These are phyloP conservation scores for Lacerta viridis DNA, from an alignment of 2,797 vertebrate genomes.

Conservation along the genomic window DNA sequence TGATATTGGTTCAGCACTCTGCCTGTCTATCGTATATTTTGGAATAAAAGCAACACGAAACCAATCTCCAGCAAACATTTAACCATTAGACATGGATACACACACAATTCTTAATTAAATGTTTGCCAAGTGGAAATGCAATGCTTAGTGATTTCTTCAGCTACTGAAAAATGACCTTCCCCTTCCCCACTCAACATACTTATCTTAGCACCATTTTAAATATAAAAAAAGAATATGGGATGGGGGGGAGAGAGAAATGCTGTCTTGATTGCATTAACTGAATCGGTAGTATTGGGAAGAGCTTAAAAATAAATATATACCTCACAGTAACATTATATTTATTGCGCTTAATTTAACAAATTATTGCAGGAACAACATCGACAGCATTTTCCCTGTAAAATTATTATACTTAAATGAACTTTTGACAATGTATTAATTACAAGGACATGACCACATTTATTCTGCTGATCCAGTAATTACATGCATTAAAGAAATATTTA, in stretches of 20 bases:
- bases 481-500: constrained; percentile 87
- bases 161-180: constrained; percentile 55
- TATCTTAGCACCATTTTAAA: constrained; percentile 55
- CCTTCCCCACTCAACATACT: constrained; percentile 7
- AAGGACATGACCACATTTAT: constrained; percentile 87
- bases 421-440: constrained; percentile 89
- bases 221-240: constrained; percentile 3
- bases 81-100: constrained; percentile 43
- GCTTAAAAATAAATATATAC: constrained; percentile 72
- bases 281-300: constrained; percentile 55
- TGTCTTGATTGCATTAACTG: constrained; percentile 67
- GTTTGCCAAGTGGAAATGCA: constrained; percentile 68
- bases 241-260: not conserved
- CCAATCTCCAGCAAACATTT: constrained; percentile 59
- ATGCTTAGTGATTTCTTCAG: constrained; percentile 61
- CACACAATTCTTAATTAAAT: constrained; percentile 72
- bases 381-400: constrained; percentile 83
- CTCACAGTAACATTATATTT: constrained; percentile 80
- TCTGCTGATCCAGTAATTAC: constrained; percentile 87
- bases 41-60: constrained; percentile 48
- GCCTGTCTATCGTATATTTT: not conserved
- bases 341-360: constrained; percentile 85
- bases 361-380: constrained; percentile 79
- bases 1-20: not conserved
- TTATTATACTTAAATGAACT: constrained; percentile 88